phyloP scores from a whole-genome alignment of 2,888 invertebrate species.

The Agriopis leucophaearia region DNA sequence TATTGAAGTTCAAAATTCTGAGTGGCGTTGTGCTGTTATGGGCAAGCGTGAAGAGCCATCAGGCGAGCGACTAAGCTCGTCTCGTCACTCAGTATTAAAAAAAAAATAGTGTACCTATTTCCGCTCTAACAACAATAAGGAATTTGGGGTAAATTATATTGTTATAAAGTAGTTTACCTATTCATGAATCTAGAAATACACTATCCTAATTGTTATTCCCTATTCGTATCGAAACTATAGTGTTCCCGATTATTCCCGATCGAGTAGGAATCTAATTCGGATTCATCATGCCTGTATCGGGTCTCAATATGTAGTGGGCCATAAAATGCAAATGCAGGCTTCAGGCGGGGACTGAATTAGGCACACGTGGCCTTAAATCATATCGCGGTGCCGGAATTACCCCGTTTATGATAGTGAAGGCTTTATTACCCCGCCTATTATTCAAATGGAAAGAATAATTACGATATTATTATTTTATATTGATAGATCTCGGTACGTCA shows the following conservation, averaged over 20 bases:
- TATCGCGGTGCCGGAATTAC: constrained; percentile 29
- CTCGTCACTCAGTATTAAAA: too few species aligned
- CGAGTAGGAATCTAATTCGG: constrained; percentile 16
- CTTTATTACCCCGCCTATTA: constrained; percentile 16
- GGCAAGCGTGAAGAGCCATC: too few species aligned
- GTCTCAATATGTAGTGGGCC: constrained; percentile 30
- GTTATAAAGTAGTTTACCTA: too few species aligned
- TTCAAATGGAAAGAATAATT: not conserved
- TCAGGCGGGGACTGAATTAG: constrained; percentile 32
- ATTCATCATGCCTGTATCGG: constrained; percentile 28
- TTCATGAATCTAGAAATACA: not conserved
- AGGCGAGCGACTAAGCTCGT: too few species aligned
- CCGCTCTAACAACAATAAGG: too few species aligned
- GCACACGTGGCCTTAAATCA: constrained; percentile 35
- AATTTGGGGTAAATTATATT: too few species aligned
- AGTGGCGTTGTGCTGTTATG: too few species aligned
- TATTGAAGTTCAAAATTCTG: too few species aligned
- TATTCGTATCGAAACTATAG: not conserved
- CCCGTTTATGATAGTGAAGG: constrained; percentile 14
- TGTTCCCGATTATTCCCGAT: constrained; percentile 4
- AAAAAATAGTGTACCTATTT: too few species aligned
- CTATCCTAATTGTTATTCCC: not conserved
- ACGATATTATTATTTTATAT: not conserved
- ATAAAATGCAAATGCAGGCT: constrained; percentile 46
- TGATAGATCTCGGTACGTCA: not conserved